Conservation (phyloP, 2,888 invertebrate species). For the Campoplex nolae region DNA sequence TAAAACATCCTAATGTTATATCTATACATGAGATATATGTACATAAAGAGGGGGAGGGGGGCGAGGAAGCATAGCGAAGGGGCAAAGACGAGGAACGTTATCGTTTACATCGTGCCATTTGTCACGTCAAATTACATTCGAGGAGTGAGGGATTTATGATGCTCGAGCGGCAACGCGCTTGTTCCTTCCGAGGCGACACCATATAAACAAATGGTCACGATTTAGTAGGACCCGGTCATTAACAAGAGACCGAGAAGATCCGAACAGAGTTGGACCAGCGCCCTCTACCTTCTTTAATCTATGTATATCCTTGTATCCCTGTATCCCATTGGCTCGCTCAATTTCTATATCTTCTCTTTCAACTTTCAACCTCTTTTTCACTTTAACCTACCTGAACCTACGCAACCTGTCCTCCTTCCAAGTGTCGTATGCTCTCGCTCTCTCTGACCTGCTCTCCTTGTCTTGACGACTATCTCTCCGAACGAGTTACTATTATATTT, state of each 20-base stretch:
- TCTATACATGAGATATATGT: slow-evolving; percentile 26
- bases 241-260: slow-evolving; percentile 73
- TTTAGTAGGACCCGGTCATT: slow-evolving; percentile 81
- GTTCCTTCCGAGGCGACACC: slow-evolving; percentile 79
- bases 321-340: slow-evolving; percentile 5
- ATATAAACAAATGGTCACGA: slow-evolving; percentile 81
- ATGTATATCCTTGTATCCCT: slow-evolving; percentile 10
- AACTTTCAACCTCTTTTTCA: slow-evolving; percentile 58
- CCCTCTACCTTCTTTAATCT: slow-evolving; percentile 12
- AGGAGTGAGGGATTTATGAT: slow-evolving; percentile 80
- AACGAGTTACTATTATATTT: slow-evolving; percentile 63
- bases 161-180: slow-evolving; percentile 75
- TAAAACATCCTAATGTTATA: slow-evolving; percentile 24
- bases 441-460: slow-evolving; percentile 49
- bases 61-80: slow-evolving; percentile 9
- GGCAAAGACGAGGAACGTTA: slow-evolving; percentile 71
- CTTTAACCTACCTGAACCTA: not conserved
- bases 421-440: slow-evolving; percentile 24
- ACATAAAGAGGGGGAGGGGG: slow-evolving; percentile 11
- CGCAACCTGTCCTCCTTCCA: slow-evolving; percentile 1
- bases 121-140: slow-evolving; percentile 81
- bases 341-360: slow-evolving; percentile 43
- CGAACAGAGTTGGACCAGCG: slow-evolving; percentile 45
- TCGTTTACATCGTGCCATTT: slow-evolving; percentile 82
- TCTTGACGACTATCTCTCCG: slow-evolving; percentile 51